A percentile compares a stretch with the other conserved stretches of the same genome.
These are phyloP conservation scores for Eonycteris spelaea DNA, from an alignment of 2,113 vertebrate genomes.

Conservation along the genomic window DNA sequence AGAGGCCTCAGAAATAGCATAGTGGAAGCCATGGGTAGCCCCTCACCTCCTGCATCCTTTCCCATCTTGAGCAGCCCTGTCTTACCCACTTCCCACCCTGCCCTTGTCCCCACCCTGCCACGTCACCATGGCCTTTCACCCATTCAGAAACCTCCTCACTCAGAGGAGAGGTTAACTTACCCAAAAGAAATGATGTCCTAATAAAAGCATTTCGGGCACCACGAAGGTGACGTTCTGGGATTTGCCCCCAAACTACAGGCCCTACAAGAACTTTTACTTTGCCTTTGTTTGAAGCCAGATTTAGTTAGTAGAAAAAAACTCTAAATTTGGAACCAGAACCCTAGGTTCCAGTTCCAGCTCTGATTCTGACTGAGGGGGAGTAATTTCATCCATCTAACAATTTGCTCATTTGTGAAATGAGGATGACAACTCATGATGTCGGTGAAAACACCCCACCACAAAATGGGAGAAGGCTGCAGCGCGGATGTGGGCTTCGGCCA, in stretches of 20 bases:
- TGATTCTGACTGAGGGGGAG: background rate
- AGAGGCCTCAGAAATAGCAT: background rate
- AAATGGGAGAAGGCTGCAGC: background rate
- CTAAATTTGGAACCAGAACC: background rate
- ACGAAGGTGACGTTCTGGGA: background rate
- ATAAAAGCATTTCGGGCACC: background rate
- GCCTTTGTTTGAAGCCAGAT: background rate
- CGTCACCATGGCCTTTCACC: background rate
- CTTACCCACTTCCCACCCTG: background rate
- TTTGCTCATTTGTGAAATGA: background rate
- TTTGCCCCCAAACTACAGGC: background rate
- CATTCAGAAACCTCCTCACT: background rate
- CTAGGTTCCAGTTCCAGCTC: background rate
- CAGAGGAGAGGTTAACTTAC: too few relatives aligned
- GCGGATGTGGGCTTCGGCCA: background rate
- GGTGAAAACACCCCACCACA: background rate
- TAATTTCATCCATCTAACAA: background rate
- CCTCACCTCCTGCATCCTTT: background rate
- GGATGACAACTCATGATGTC: background rate
- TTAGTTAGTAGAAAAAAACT: background rate
- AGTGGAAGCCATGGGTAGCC: background rate
- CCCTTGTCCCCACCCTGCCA: too few relatives aligned
- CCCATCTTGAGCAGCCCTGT: background rate
- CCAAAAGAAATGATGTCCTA: background rate
- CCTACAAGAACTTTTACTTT: background rate